Evolutionary conservation across 2,113 vertebrate species (phyloP).

Genomic region (Rafetus swinhoei): DNA sequence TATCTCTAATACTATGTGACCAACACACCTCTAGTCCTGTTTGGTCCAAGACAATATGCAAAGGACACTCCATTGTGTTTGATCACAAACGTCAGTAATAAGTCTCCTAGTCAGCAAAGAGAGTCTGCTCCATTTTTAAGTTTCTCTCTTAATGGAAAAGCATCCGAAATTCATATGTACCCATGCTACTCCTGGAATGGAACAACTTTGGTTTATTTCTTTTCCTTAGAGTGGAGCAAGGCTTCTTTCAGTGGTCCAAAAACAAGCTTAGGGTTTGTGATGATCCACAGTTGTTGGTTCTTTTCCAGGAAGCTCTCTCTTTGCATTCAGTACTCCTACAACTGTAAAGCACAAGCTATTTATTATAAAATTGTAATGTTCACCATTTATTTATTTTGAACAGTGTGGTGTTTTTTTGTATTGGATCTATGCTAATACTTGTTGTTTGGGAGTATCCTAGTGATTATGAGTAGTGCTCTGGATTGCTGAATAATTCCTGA

Average conservation of each 20-base stretch:
- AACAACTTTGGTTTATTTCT: too few species aligned
- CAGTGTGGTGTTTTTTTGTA: slow-evolving; percentile 1
- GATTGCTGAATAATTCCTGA: slow-evolving; percentile 26
- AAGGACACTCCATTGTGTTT: not conserved
- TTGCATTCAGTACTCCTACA: not conserved
- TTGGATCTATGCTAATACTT: not conserved
- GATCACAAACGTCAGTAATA: slow-evolving; percentile 3
- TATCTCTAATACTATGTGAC: not conserved
- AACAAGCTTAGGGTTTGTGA: too few species aligned
- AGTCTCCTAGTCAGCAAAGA: not conserved
- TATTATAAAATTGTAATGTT: not conserved
- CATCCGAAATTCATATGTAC: not conserved
- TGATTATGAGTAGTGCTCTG: too few species aligned
- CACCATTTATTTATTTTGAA: not conserved
- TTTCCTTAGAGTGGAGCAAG: too few species aligned
- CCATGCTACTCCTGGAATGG: too few species aligned
- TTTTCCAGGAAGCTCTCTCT: not conserved
- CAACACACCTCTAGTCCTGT: slow-evolving; percentile 22
- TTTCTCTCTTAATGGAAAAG: not conserved
- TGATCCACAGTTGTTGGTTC: too few species aligned
- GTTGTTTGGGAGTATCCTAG: slow-evolving; percentile 4
- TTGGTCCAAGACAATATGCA: not conserved
- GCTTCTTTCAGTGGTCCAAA: too few species aligned
- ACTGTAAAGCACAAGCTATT: not conserved
- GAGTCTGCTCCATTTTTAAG: not conserved